Evolutionary conservation across 2,888 invertebrate species (phyloP), one percentile per base, ranked within the genome.

Genomic region (Cerastis rubricosa): DNA sequence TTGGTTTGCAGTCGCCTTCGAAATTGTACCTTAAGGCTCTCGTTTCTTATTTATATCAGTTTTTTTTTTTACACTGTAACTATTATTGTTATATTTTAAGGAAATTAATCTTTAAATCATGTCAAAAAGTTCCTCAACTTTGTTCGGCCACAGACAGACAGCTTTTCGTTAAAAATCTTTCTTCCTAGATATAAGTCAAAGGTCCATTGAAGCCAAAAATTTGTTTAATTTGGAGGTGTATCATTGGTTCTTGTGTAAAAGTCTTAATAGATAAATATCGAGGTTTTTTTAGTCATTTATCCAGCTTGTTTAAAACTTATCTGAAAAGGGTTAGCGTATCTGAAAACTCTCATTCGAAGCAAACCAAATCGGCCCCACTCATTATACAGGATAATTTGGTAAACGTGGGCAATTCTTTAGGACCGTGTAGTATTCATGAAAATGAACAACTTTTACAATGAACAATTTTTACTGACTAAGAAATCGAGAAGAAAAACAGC

Each of bases 151-250:
- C 29, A 5, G 40, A 22, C 61, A 78, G 84, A 7, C 80, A 84
- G 84, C 49, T 11, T 51, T 67, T 67, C 25, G 66, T 81, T 80
- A 65, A 66, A 59, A 64, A n/a, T 47, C 43, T 51, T 45, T 68
- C 61, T 81, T 85, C 5, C 6, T 84, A 84, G 83, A 19, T 72
- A 1, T 84, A 84, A 84, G 86, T 64, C 0, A 59, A 74, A 70
- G 78, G 66, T 85, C 84, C 84, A 78, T 49, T 78, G 51, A 86
- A 86, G 72, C 85, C 85, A 85, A 86, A 84, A 84, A 84, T 66
- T 43, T 83, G 43, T 63, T 64, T 72, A 74, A 29, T 25, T 11
- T 12, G 3, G 65, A 83, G 51, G 74, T 83, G 74, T 69, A 67
- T 63, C 63, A 40, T 64, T 63, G 64, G 19, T 74, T 61, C 69